Evolutionary conservation across 2,113 vertebrate genomes (phyloP).

Genomic region (Arizona elegans): DNA sequence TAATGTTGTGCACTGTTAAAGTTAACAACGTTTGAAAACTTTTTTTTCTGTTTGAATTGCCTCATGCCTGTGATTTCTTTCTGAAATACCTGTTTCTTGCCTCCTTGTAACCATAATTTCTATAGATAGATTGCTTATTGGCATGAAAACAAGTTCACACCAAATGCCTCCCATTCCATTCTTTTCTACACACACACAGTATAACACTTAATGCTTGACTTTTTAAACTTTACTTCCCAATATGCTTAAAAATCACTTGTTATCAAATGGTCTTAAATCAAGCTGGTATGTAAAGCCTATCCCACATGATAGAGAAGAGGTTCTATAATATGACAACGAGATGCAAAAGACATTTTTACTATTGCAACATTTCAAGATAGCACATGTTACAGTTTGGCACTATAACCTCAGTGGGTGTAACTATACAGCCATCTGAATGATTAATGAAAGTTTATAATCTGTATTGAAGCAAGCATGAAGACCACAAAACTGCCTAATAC

Average conservation of each 20-base stretch:
- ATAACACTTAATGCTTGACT: not conserved
- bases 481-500: not conserved
- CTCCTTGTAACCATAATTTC: not conserved
- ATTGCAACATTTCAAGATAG: not conserved
- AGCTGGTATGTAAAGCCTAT: not conserved
- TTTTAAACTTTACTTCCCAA: not conserved
- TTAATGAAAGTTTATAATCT: not conserved
- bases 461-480: not conserved
- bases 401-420: not conserved
- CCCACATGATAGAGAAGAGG: not conserved
- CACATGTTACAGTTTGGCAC: not conserved
- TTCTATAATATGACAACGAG: not conserved
- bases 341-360: not conserved
- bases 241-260: not conserved
- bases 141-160: not conserved
- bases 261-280: not conserved
- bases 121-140: not conserved
- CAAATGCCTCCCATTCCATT: not conserved
- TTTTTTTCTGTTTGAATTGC: not conserved
- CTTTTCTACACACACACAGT: not conserved
- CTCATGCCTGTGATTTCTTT: not conserved
- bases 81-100: not conserved
- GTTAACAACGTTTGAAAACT: not conserved
- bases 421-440: not conserved
- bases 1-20: not conserved